A percentile compares a stretch with the other conserved stretches of the same genome.
Evolutionary conservation across 2,888 invertebrate genomes (phyloP).

Genomic region (Parapristionchus giblindavisi): DNA sequence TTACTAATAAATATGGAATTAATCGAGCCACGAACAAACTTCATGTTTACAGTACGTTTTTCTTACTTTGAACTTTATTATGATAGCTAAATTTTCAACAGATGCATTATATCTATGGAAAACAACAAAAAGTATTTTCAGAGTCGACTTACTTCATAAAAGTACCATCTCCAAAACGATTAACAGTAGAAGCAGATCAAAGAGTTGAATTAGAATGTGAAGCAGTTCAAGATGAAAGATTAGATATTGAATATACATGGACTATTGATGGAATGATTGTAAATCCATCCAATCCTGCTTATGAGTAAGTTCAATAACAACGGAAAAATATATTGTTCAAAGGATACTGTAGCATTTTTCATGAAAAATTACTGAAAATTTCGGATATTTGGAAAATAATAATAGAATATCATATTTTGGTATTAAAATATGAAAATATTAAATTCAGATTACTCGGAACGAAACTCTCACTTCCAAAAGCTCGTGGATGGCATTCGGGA

Average conservation of each 20-base stretch:
- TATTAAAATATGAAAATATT: no score
- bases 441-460: conserved; percentile 26
- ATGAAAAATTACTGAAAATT: background rate
- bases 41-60: conserved; percentile 66
- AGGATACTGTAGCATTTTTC: background rate
- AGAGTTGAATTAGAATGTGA: conserved; percentile 53
- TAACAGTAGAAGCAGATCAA: conserved; percentile 62
- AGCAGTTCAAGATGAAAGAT: conserved; percentile 63
- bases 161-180: conserved; percentile 60
- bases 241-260: conserved; percentile 65
- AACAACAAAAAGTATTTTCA: conserved; percentile 40
- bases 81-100: background rate
- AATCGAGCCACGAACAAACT: conserved; percentile 66
- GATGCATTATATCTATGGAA: background rate
- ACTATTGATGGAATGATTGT: conserved; percentile 58
- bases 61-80: background rate
- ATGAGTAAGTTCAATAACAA: conserved; percentile 43
- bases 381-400: background rate
- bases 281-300: conserved; percentile 45
- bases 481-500: conserved; percentile 66
- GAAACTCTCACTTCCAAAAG: conserved; percentile 51
- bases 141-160: conserved; percentile 67
- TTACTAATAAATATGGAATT: conserved; percentile 68
- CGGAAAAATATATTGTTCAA: no score
- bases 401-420: background rate